Percentiles rank a stretch among this genome's conserved stretches.
phyloP scores from a whole-genome alignment of 2,888 invertebrate species.

The Chloromyia formosa region DNA sequence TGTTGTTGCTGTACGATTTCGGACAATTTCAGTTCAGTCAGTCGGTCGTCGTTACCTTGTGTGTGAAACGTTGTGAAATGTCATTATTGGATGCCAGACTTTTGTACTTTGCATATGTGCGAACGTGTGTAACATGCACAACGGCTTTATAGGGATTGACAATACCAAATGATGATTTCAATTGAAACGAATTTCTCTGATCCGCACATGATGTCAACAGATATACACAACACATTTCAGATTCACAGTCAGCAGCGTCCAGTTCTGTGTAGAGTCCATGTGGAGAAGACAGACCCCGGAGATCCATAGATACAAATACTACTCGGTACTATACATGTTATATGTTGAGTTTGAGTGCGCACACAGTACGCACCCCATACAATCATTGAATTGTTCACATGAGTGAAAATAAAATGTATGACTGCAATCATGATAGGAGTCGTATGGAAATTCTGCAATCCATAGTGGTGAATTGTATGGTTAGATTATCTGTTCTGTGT shows the following conservation, averaged over 20 bases:
- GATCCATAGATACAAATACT: not conserved
- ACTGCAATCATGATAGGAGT: too few relatives aligned
- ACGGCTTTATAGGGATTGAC: slow-evolving; percentile 48
- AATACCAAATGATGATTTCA: slow-evolving; percentile 49
- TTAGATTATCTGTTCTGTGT: too few relatives aligned
- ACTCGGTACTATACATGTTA: too few relatives aligned
- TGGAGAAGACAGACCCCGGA: not conserved
- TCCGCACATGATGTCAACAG: slow-evolving; percentile 47
- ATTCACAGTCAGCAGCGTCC: not conserved
- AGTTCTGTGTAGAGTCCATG: not conserved
- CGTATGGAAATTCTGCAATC: too few relatives aligned
- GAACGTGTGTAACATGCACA: slow-evolving; percentile 49
- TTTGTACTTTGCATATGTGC: slow-evolving; percentile 48
- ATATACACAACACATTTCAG: slow-evolving; percentile 22
- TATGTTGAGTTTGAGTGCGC: too few relatives aligned
- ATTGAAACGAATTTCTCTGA: slow-evolving; percentile 49
- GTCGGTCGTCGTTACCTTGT: slow-evolving; percentile 32
- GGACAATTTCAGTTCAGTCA: not conserved
- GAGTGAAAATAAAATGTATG: too few relatives aligned
- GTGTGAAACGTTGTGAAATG: slow-evolving; percentile 43
- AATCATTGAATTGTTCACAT: too few relatives aligned
- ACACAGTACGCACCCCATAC: too few relatives aligned
- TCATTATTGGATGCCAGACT: slow-evolving; percentile 47
- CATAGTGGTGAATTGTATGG: too few relatives aligned
- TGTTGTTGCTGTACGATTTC: too few relatives aligned